Base-by-base conservation (phyloP, 2,113 vertebrate species). In the Empidonax traillii region DNA sequence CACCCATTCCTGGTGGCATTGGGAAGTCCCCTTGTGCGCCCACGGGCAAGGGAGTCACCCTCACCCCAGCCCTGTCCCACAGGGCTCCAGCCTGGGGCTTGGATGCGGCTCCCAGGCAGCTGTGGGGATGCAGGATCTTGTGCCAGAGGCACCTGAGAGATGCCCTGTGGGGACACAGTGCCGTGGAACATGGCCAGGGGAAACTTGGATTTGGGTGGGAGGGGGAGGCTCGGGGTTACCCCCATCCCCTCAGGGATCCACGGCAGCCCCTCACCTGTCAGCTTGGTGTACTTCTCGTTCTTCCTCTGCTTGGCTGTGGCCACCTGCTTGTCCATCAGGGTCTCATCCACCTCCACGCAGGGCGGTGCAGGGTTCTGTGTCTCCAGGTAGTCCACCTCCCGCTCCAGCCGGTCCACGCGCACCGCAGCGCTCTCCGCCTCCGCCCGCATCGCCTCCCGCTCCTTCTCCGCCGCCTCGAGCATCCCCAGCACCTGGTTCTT, bases 371-470 rank as follows among this genome's bases (percentile, higher is more conserved):
- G 98, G 92, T 98, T 99, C 97, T 98, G 98, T 2, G 96, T 98
- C 97, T 99, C 99, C 75, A 99, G 97, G 67, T 98, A 98, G 92
- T 99, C 99, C 91, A 99, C 98, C 91, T 99, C 99, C 4, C 98
- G 92, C 95, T 99, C 99, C 84, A 99, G 96, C 4, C 98, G 98
- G 61, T 99, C 98, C 92, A 99, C 97, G 0, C 98, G 97, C 41
- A 97, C 97, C 0, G 97, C 97, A 1, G 98, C 96, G 10, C 93
- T 98, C 83, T 99, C 98, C 2, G 99, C 96, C 95, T 99, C 99
- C 0, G 96, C 94, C 61, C 97, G 96, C 80, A 99, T 97, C 1
- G 83, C 80, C 59, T 97, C 95, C 37, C 99, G 98, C 49, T 99
- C 98, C 81, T 98, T 98, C 94, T 97, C 98, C 1, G 99, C 97